A percentile compares a stretch with the other conserved stretches of the same genome.
phyloP scores from a whole-genome alignment of 1,140 invertebrate species.

The Rhizoglyphus robini region DNA sequence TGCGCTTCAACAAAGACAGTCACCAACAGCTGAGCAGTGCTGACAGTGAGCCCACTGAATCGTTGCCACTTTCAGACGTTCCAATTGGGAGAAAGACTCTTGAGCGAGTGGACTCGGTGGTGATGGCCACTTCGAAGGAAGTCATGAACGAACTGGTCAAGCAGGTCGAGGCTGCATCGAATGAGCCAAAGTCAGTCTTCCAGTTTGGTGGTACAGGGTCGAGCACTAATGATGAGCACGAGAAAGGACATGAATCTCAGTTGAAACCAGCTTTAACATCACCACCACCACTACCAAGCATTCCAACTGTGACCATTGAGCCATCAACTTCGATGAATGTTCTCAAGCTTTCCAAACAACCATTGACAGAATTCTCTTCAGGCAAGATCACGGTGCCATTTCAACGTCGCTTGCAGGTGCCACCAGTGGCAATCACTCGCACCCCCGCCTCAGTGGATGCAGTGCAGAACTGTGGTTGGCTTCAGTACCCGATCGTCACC shows the following conservation, averaged over 20 bases:
- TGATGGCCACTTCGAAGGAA: not conserved
- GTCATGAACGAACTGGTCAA: not conserved
- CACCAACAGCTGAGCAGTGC: too few species aligned
- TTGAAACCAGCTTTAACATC: not conserved
- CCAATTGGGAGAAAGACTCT: too few species aligned
- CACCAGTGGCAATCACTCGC: too few species aligned
- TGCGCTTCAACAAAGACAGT: not conserved
- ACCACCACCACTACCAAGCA: not conserved
- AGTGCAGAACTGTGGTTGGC: not conserved
- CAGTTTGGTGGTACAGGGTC: not conserved
- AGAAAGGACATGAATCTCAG: not conserved
- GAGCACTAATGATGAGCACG: not conserved
- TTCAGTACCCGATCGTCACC: not conserved
- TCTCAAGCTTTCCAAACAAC: not conserved
- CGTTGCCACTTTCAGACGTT: too few species aligned
- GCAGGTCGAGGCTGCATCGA: not conserved
- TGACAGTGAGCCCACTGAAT: too few species aligned
- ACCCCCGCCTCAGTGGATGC: not conserved
- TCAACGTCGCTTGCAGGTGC: too few species aligned
- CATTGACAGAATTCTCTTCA: too few species aligned
- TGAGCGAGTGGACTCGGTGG: not conserved
- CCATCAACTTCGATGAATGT: not conserved
- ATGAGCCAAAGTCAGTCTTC: not conserved
- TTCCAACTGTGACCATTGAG: not conserved
- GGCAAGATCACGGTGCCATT: too few species aligned